These are phyloP conservation scores for Aspidapion aeneum DNA, from an alignment of 2,888 invertebrate genomes.

Conservation along the genomic window DNA sequence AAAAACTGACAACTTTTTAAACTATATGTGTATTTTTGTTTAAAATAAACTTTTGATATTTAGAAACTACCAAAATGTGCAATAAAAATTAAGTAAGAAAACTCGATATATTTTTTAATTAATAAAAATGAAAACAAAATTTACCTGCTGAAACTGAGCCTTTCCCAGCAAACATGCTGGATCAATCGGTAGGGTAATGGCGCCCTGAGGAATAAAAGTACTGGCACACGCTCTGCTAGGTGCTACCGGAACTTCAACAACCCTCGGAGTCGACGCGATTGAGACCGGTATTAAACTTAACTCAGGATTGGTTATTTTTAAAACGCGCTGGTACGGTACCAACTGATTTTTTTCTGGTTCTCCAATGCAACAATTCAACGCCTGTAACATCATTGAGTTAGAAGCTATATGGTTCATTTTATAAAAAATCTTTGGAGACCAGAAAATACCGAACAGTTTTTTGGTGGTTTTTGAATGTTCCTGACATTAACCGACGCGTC, in stretches of 20 bases:
- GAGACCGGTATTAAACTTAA: neutral
- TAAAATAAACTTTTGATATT: no score
- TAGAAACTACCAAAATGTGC: no score
- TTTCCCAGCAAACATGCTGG: slow-evolving; percentile 38
- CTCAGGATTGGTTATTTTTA: neutral
- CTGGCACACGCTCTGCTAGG: slow-evolving; percentile 44
- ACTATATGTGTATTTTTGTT: no score
- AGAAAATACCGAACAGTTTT: neutral
- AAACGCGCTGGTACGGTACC: neutral
- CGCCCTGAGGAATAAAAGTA: slow-evolving; percentile 41
- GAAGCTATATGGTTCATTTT: neutral
- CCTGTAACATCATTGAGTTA: neutral
- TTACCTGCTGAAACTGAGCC: slow-evolving; percentile 44
- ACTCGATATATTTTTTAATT: no score
- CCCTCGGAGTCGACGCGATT: slow-evolving; percentile 3
- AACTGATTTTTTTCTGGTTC: neutral
- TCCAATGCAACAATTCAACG: neutral
- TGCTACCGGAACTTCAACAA: slow-evolving; percentile 36
- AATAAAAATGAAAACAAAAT: no score
- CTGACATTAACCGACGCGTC: neutral
- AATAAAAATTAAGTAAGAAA: no score
- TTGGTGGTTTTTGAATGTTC: no score
- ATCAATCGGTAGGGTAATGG: slow-evolving; percentile 39
- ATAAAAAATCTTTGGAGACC: neutral
- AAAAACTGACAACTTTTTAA: no score